phyloP scores from a whole-genome alignment of 2,113 vertebrate species.

The Notarius lentiginosus region DNA sequence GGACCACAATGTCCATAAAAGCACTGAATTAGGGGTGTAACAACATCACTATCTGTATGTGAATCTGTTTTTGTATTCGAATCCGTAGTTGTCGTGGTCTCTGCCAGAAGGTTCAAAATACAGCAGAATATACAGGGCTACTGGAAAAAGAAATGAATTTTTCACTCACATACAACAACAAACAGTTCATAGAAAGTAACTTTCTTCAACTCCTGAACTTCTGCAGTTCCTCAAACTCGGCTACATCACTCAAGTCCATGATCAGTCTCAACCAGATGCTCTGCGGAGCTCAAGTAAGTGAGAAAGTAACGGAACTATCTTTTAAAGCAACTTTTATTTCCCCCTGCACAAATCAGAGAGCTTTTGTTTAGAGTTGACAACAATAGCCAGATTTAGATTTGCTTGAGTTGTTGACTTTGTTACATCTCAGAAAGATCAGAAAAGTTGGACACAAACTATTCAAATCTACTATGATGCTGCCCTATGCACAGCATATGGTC shows the following conservation, averaged over 20 bases:
- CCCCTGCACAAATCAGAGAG: background rate
- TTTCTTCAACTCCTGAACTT: background rate
- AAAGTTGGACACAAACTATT: background rate
- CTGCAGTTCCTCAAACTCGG: background rate
- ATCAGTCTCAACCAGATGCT: background rate
- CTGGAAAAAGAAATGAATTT: no score
- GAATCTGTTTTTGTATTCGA: background rate
- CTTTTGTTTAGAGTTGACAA: background rate
- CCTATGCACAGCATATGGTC: background rate
- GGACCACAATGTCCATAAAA: no score
- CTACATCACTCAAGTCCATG: background rate
- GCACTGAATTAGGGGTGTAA: background rate
- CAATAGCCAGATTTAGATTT: background rate
- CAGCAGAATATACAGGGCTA: no score
- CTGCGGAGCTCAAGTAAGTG: background rate
- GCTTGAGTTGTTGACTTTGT: background rate
- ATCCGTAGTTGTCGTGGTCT: background rate
- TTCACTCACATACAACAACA: no score
- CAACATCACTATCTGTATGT: background rate
- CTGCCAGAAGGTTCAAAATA: background rate
- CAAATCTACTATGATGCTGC: background rate
- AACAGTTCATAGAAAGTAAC: no score
- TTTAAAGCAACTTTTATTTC: background rate
- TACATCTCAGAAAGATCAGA: background rate
- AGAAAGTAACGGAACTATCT: background rate